Percentiles rank a stretch among this genome's conserved stretches.
Evolutionary conservation across 2,113 vertebrate genomes (phyloP).

Genomic region (Cariama cristata): DNA sequence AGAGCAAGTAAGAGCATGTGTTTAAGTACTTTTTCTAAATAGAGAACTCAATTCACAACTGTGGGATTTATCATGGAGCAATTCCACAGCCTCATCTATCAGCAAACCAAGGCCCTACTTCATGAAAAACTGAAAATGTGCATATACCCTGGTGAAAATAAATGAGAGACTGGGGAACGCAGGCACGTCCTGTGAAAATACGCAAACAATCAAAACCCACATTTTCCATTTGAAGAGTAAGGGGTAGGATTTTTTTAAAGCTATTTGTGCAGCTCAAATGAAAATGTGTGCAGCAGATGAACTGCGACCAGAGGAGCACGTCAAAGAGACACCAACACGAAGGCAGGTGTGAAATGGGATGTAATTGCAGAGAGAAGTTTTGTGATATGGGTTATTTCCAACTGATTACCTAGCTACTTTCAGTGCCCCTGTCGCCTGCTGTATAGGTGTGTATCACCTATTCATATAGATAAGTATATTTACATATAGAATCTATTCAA

Average conservation of each 20-base stretch:
- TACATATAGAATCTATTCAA: not conserved
- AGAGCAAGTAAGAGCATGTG: not conserved
- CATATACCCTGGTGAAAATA: not conserved
- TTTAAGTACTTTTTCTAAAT: not conserved
- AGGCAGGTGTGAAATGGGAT: not conserved
- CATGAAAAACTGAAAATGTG: not conserved
- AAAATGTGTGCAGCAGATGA: not conserved
- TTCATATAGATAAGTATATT: not conserved
- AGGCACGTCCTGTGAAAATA: not conserved
- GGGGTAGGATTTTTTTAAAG: not conserved
- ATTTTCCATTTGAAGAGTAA: not conserved
- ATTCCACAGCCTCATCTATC: not conserved
- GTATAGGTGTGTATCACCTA: not conserved
- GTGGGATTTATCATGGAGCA: not conserved
- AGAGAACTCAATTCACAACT: not conserved
- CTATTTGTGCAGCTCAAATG: not conserved
- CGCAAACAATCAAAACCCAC: fast-evolving
- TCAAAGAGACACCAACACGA: not conserved
- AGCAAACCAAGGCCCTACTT: not conserved
- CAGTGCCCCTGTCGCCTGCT: not conserved
- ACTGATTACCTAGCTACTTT: not conserved
- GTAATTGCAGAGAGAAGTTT: not conserved
- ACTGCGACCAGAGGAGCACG: not conserved
- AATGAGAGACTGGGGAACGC: not conserved
- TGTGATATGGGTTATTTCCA: not conserved